Evolutionary conservation across 92 coral and sea anemone genomes (phyloP), one percentile per base, ranked within the genome.

Genomic region (Siderastrea radians): DNA sequence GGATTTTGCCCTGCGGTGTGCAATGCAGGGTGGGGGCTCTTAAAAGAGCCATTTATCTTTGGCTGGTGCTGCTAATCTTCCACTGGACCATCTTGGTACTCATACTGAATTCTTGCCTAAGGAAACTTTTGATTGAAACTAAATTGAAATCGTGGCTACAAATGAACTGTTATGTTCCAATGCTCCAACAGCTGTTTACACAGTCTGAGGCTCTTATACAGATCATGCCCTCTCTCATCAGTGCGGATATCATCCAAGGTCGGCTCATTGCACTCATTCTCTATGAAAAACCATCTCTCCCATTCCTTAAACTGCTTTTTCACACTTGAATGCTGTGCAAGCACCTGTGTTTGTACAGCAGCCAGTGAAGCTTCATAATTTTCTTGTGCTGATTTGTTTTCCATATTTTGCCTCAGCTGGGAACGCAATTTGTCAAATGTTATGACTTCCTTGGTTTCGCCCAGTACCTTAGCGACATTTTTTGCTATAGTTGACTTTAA

Each of bases 211-310:
- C 60, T 74, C 62, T 74, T 52, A 52, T 74, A 74, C 61, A 74
- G 16, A 15, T 74, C 47, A 5, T 52, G 71, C 43, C 71, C 78
- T 87, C 52, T 26, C 38, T 26, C 38, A 82, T 89, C 84, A 54
- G 49, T 68, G 53, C 78, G 67, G 74, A 87, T 91, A 62, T 64
- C 80, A 66, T 81, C 76, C 58, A 59, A 81, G 51, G 94, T 80
- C 46, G 94, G 91, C 48, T 82, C 82, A 52, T 67, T 77, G 68
- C 83, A 64, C 79, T 87, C 72, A 66, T 88, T 8, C 44, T 91
- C 87, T 45, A 65, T 11, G 81, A 77, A 87, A 48, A 66, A 91
- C 54, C 71, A 85, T 90, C 38, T 81, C 80, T 91, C 91, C 91
- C 91, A 91, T 17, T 83, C 44, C 38, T 26, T 26, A 26, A 26